Evolutionary conservation across 2,888 invertebrate genomes (phyloP).

Genomic region (Rhingia campestris): DNA sequence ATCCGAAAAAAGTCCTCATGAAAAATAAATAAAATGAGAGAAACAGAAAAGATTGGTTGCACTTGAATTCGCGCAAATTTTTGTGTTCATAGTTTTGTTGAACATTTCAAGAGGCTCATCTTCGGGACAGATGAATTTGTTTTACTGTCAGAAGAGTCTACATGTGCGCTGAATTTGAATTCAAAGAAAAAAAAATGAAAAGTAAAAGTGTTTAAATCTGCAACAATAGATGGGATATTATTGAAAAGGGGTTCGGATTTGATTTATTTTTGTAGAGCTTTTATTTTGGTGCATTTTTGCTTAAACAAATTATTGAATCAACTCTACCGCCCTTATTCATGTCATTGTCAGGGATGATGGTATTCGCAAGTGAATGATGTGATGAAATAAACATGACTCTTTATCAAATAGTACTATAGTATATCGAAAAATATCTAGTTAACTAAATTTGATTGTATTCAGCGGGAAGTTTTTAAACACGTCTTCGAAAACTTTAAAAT

Average conservation of each 20-base stretch:
- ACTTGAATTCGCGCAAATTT: conserved; percentile 49
- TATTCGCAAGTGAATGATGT: conserved; percentile 1
- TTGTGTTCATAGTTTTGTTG: background rate
- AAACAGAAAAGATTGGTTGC: conserved; percentile 58
- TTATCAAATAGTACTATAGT: no score
- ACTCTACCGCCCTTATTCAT: background rate
- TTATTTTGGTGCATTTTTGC: conserved; percentile 10
- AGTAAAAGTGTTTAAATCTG: conserved; percentile 23
- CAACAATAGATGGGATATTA: conserved; percentile 21
- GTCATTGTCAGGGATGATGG: conserved; percentile 1
- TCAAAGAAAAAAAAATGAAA: conserved; percentile 18
- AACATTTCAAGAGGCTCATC: conserved; percentile 23
- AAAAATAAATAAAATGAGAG: background rate
- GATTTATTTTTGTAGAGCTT: conserved; percentile 7
- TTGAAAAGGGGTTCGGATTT: conserved; percentile 31
- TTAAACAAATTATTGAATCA: conserved; percentile 18
- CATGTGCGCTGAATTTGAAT: conserved; percentile 24
- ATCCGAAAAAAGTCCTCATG: background rate
- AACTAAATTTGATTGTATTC: no score
- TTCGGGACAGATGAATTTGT: conserved; percentile 45
- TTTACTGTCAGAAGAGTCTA: conserved; percentile 30
- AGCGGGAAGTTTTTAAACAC: no score
- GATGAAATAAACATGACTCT: conserved; percentile 16
- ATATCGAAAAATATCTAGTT: no score
- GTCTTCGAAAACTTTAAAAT: no score